A percentile compares a stretch with the other conserved stretches of the same genome.
Conservation (phyloP, 2,888 invertebrate species). For the Tridacna gigas region DNA sequence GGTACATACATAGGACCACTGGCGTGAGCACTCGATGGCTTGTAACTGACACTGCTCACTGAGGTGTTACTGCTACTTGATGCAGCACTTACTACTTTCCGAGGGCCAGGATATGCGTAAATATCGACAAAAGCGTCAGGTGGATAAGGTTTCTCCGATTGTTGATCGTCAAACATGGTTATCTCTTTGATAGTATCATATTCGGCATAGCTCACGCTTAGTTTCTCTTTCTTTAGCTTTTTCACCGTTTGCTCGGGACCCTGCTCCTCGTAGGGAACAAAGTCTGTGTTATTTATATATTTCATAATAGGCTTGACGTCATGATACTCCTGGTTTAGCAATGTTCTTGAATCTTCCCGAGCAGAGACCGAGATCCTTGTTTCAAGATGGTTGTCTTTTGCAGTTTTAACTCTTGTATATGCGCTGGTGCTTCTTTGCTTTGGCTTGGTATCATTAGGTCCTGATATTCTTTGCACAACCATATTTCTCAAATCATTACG, state of each 20-base stretch:
- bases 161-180: slow-evolving; percentile 27
- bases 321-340: neutral
- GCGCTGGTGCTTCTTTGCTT: slow-evolving; percentile 11
- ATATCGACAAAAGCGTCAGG: slow-evolving; percentile 11
- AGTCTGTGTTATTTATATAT: slow-evolving; percentile 32
- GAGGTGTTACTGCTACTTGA: slow-evolving; percentile 14
- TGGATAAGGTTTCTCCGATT: neutral
- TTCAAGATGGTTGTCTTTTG: neutral
- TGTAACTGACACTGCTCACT: slow-evolving; percentile 48
- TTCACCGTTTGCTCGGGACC: slow-evolving; percentile 34
- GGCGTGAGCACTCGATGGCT: slow-evolving; percentile 42
- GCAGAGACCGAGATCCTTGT: slow-evolving; percentile 42
- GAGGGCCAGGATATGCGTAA: neutral
- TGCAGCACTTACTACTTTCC: neutral
- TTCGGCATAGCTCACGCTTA: slow-evolving; percentile 45
- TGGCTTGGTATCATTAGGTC: neutral
- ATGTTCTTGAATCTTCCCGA: slow-evolving; percentile 20
- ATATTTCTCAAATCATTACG: neutral
- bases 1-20: slow-evolving; percentile 44
- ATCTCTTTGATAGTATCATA: slow-evolving; percentile 57
- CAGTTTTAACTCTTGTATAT: neutral
- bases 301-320: neutral
- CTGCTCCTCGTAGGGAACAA: slow-evolving; percentile 42
- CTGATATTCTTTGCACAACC: neutral
- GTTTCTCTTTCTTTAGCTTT: slow-evolving; percentile 20